Percentiles rank a stretch among this genome's conserved stretches.
phyloP scores from a whole-genome alignment of 2,888 invertebrate species.

The Leptogaster cylindrica region DNA sequence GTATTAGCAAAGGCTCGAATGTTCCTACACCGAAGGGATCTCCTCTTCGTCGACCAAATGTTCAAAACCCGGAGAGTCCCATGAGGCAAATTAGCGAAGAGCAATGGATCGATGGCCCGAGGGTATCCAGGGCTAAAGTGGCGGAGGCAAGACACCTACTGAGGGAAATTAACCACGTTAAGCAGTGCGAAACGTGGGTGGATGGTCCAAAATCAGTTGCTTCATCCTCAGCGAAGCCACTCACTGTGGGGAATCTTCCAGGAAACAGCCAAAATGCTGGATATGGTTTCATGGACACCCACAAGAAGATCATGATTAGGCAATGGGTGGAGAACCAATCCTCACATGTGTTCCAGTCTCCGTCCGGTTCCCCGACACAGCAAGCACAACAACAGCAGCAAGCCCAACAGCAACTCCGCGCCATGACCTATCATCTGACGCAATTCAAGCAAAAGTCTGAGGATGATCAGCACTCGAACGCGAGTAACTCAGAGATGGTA shows the following conservation, averaged over 20 bases:
- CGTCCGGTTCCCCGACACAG: conserved; percentile 64
- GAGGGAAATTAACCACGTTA: conserved; percentile 76
- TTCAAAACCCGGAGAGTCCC: conserved; percentile 57
- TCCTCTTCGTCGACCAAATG: conserved; percentile 60
- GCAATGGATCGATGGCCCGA: conserved; percentile 96
- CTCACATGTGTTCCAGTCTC: conserved; percentile 75
- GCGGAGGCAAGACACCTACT: conserved; percentile 81
- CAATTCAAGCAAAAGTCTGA: conserved; percentile 66
- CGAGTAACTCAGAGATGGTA: conserved; percentile 63
- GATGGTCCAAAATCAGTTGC: conserved; percentile 79
- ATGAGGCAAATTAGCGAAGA: conserved; percentile 74
- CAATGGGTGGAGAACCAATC: conserved; percentile 94
- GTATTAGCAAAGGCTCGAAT: conserved; percentile 56
- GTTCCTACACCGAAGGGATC: conserved; percentile 66
- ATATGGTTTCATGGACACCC: conserved; percentile 91
- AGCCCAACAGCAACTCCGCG: conserved; percentile 62
- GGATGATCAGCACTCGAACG: conserved; percentile 60
- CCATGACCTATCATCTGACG: conserved; percentile 65
- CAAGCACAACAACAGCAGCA: conserved; percentile 45
- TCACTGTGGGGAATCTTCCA: conserved; percentile 59
- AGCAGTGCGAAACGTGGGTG: conserved; percentile 92
- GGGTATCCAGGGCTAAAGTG: conserved; percentile 82
- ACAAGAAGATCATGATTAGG: conserved; percentile 90
- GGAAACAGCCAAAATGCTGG: conserved; percentile 57
- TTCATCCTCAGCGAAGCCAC: conserved; percentile 66